A percentile compares a stretch with the other conserved stretches of the same genome.
These are phyloP conservation scores for Trachelus troglodyta DNA, from an alignment of 2,888 invertebrate genomes.

Conservation along the genomic window DNA sequence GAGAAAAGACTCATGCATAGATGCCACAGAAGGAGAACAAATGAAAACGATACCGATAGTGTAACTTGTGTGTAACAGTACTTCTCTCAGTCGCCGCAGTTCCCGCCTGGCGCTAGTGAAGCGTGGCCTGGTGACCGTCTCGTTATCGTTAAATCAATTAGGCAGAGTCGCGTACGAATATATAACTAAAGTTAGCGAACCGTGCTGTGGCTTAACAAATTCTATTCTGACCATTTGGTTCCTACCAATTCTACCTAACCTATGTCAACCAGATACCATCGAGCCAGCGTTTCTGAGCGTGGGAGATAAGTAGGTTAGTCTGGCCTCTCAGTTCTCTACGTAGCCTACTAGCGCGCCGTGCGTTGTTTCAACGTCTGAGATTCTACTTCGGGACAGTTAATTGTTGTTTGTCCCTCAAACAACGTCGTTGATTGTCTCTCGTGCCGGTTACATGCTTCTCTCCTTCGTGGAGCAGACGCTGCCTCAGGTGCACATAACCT, in stretches of 20 bases:
- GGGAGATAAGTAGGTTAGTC: neutral
- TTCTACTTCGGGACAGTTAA: conserved; percentile 25
- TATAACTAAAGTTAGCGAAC: neutral
- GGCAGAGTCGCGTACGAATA: neutral
- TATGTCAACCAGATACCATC: neutral
- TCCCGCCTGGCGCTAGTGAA: neutral
- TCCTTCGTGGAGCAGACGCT: neutral
- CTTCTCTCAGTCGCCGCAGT: neutral
- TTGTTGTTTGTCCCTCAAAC: conserved; percentile 37
- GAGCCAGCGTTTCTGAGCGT: neutral
- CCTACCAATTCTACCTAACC: neutral
- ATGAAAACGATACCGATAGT: neutral
- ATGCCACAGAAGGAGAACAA: neutral
- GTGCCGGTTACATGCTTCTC: conserved; percentile 23
- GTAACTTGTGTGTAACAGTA: neutral
- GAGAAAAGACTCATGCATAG: neutral
- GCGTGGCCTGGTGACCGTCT: neutral
- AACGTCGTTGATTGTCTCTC: conserved; percentile 34
- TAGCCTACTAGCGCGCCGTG: neutral
- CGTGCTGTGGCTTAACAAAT: neutral
- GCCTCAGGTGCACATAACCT: neutral
- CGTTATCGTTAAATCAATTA: neutral
- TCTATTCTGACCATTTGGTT: neutral
- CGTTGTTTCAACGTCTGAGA: neutral
- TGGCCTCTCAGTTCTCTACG: neutral